Percentiles rank a stretch among this genome's conserved stretches.
phyloP scores from a whole-genome alignment of 92 coral and sea anemone genomes.

The Pocillopora grandis region DNA sequence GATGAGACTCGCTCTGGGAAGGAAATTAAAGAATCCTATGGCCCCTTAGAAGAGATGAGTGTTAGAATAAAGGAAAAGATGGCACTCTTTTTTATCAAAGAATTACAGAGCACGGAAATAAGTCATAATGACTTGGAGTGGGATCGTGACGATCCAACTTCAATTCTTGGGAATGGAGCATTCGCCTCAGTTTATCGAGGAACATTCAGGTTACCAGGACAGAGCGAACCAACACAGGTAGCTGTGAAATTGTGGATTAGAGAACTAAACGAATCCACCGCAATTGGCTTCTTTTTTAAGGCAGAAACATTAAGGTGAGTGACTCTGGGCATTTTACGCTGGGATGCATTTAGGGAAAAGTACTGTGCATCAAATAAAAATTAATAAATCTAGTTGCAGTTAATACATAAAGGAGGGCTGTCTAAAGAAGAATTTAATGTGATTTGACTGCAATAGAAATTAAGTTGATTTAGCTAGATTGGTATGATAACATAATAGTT shows the following conservation, averaged over 20 bases:
- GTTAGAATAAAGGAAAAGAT: neutral
- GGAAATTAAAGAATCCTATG: constrained; percentile 18
- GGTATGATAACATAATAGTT: too few relatives aligned
- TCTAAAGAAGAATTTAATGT: too few relatives aligned
- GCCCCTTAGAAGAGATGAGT: constrained; percentile 30
- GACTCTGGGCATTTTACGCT: neutral
- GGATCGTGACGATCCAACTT: constrained; percentile 21
- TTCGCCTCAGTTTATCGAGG: constrained; percentile 56
- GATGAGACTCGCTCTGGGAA: neutral
- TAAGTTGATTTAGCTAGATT: too few relatives aligned
- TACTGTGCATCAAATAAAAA: too few relatives aligned
- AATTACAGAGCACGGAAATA: constrained; percentile 13
- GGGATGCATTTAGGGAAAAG: too few relatives aligned
- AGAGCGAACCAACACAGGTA: neutral
- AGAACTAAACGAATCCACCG: neutral
- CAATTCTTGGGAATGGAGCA: constrained; percentile 40
- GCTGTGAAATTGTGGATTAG: constrained; percentile 35
- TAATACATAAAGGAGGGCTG: too few relatives aligned
- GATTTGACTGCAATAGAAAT: too few relatives aligned
- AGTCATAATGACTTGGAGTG: constrained; percentile 37
- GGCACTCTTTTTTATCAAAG: constrained; percentile 28
- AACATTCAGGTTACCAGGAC: neutral
- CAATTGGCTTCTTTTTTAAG: neutral
- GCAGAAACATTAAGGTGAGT: neutral
- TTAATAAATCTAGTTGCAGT: too few relatives aligned